A percentile compares a stretch with the other conserved stretches of the same genome.
phyloP scores from a whole-genome alignment of 2,888 invertebrate genomes.

The Lacanobia wlatinum region DNA sequence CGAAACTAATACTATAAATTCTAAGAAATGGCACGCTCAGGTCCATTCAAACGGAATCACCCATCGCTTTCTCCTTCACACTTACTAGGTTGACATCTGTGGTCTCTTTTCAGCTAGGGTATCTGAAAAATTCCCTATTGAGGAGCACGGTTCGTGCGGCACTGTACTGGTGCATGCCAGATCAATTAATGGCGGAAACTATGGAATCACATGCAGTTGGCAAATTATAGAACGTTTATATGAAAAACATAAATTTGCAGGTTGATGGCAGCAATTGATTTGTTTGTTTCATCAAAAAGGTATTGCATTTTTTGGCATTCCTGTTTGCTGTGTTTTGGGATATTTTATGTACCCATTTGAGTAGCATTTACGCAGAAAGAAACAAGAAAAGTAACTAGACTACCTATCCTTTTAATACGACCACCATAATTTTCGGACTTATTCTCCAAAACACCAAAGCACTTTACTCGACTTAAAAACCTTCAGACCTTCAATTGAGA shows the following conservation, averaged over 20 bases:
- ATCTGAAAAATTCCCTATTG: conserved; percentile 50
- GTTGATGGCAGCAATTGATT: neutral
- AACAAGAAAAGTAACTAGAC: no score
- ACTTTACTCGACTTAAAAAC: no score
- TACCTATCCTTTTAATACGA: no score
- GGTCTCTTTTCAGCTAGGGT: conserved; percentile 29
- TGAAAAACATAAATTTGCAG: neutral
- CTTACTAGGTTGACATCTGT: neutral
- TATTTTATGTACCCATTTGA: neutral
- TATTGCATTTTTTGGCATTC: neutral
- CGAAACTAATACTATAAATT: conserved; percentile 46
- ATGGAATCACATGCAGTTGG: neutral
- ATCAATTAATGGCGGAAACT: conserved; percentile 24
- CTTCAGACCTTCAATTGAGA: neutral
- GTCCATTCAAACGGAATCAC: conserved; percentile 34
- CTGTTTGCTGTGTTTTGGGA: neutral
- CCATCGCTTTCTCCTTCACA: conserved; percentile 7
- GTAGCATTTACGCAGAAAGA: neutral
- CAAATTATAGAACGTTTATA: neutral
- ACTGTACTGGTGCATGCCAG: conserved; percentile 6
- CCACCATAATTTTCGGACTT: no score
- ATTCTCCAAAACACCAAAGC: no score
- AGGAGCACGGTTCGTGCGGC: conserved; percentile 22
- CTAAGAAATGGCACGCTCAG: conserved; percentile 32
- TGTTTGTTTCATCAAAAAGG: neutral